Percentiles rank a stretch among this genome's conserved stretches.
These are phyloP conservation scores for Agapostemon virescens DNA, from an alignment of 2,888 invertebrate species.

Conservation along the genomic window DNA sequence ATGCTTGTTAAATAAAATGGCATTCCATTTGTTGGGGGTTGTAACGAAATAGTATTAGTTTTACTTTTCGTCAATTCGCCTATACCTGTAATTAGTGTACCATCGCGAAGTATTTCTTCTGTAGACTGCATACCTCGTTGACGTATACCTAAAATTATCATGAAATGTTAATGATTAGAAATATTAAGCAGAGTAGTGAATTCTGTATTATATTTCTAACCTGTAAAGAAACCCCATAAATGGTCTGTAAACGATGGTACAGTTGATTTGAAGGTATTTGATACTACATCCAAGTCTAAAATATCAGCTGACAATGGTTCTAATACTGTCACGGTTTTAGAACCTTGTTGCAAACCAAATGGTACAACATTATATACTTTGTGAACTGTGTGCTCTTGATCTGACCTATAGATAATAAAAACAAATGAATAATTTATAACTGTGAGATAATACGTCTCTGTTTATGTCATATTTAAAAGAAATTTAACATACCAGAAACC, in stretches of 20 bases:
- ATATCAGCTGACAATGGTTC: slow-evolving; percentile 89
- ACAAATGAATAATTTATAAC: background rate
- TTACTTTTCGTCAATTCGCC: slow-evolving; percentile 87
- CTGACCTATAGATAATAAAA: slow-evolving; percentile 82
- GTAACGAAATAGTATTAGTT: slow-evolving; percentile 85
- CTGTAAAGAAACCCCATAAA: slow-evolving; percentile 91
- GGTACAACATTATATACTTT: slow-evolving; percentile 91
- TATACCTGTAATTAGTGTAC: slow-evolving; percentile 89
- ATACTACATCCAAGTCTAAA: slow-evolving; percentile 90
- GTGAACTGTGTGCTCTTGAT: slow-evolving; percentile 89
- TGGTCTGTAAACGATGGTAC: slow-evolving; percentile 89
- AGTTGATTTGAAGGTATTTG: slow-evolving; percentile 91
- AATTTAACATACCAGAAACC: slow-evolving; percentile 86
- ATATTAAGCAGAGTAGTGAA: background rate
- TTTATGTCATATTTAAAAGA: background rate
- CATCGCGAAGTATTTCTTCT: slow-evolving; percentile 92
- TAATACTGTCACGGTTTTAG: slow-evolving; percentile 86
- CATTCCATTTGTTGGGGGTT: slow-evolving; percentile 87
- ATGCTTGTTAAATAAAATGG: slow-evolving; percentile 91
- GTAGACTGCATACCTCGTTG: slow-evolving; percentile 93
- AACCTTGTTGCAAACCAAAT: slow-evolving; percentile 86
- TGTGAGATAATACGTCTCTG: background rate
- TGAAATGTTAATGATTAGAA: background rate
- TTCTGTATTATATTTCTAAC: slow-evolving; percentile 71
- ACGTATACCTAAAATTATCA: slow-evolving; percentile 84